These are phyloP conservation scores for Pleuronectes platessa DNA, from an alignment of 2,113 vertebrate species.

Conservation along the genomic window DNA sequence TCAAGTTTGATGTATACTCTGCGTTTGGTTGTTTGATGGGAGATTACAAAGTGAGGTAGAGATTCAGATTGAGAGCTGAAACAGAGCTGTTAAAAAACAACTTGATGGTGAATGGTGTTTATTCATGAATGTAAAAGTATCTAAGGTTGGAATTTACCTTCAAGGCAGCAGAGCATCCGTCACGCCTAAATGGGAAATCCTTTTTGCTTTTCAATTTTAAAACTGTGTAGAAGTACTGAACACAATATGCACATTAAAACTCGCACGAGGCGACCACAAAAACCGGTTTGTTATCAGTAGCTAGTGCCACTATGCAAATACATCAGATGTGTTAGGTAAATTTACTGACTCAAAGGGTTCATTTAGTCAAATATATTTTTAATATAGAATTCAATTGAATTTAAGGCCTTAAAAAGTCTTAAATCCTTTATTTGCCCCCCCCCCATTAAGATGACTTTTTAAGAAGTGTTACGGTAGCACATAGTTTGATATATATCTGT, in stretches of 20 bases:
- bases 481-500: too few relatives aligned
- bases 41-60: not conserved
- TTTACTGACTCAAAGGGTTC: too few relatives aligned
- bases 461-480: too few relatives aligned
- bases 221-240: not conserved
- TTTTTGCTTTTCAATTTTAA: constrained; percentile 25
- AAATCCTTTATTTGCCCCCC: too few relatives aligned
- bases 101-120: not conserved
- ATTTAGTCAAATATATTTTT: too few relatives aligned
- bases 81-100: too few relatives aligned
- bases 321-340: not conserved
- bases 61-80: not conserved
- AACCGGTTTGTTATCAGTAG: not conserved
- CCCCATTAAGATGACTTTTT: too few relatives aligned
- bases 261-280: not conserved
- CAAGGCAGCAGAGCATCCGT: constrained; percentile 28
- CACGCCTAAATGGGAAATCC: not conserved
- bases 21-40: not conserved
- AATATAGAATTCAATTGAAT: too few relatives aligned
- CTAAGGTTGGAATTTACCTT: constrained; percentile 39
- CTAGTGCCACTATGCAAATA: too few relatives aligned
- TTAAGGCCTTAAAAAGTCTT: too few relatives aligned
- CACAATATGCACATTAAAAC: constrained; percentile 13
- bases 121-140: constrained; percentile 14
- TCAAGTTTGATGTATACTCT: not conserved